Percentiles rank a stretch among this genome's conserved stretches.
These are phyloP conservation scores for Stictonetta naevosa DNA, from an alignment of 2,113 vertebrate species.

Conservation along the genomic window DNA sequence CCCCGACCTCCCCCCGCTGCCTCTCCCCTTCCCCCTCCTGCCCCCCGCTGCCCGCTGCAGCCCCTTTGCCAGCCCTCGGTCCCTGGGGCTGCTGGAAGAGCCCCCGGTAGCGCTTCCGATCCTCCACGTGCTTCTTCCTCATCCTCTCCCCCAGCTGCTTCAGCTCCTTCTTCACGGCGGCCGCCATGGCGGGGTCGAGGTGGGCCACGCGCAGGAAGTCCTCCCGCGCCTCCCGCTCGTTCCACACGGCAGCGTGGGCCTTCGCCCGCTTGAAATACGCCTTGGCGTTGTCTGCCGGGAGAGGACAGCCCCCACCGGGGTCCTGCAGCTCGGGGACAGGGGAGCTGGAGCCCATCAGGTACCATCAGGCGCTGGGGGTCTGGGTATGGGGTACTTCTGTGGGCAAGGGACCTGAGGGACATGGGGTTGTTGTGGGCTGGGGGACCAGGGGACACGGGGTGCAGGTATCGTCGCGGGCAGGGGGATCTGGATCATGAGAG, in stretches of 20 bases:
- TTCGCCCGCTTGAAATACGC: conserved; percentile 89
- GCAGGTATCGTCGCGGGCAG: too few relatives aligned
- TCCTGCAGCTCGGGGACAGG: background rate
- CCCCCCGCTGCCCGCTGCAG: background rate
- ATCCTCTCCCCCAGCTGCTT: conserved; percentile 81
- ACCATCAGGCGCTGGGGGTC: background rate
- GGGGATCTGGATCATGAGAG: background rate
- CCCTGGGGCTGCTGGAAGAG: conserved; percentile 58
- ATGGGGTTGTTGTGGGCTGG: background rate
- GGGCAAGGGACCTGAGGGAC: background rate
- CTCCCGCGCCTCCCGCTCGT: conserved; percentile 79
- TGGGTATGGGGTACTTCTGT: fast-evolving
- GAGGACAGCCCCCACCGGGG: fast-evolving
- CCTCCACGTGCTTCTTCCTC: conserved; percentile 86
- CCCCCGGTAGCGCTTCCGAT: conserved; percentile 84
- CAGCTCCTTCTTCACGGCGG: conserved; percentile 78
- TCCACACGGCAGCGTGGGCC: conserved; percentile 86
- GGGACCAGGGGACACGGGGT: background rate
- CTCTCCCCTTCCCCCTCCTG: fast-evolving
- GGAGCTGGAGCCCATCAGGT: background rate
- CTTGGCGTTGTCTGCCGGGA: conserved; percentile 82
- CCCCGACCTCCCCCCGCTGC: background rate
- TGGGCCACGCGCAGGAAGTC: conserved; percentile 81
- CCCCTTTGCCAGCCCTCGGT: background rate
- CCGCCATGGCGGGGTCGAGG: conserved; percentile 77